Percentiles rank a stretch among this genome's conserved stretches.
Evolutionary conservation across 2,888 invertebrate species (phyloP).

Genomic region (Tetragonisca angustula): DNA sequence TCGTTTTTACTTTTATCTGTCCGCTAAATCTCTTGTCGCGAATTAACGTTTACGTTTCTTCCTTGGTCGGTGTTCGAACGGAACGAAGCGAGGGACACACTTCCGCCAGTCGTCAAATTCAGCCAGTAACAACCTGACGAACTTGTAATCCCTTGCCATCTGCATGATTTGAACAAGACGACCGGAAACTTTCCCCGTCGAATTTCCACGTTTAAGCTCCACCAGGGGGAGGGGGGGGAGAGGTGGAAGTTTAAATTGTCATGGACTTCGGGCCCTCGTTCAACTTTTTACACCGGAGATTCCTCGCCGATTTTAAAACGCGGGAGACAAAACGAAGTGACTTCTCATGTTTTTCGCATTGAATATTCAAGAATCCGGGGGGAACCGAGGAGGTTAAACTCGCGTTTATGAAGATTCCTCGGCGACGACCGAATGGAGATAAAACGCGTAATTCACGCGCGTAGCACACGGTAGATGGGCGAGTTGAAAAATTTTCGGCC

Average conservation of each 20-base stretch:
- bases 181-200: conserved; percentile 73
- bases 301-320: too few relatives aligned
- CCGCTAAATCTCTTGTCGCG: neutral
- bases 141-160: conserved; percentile 79
- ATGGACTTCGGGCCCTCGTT: neutral
- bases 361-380: conserved; percentile 6
- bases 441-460: conserved; percentile 16
- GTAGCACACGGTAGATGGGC: neutral
- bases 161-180: conserved; percentile 76
- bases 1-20: too few relatives aligned
- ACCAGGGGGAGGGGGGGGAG: neutral
- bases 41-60: conserved; percentile 68
- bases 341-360: neutral
- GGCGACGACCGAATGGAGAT: conserved; percentile 17
- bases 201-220: conserved; percentile 69
- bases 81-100: neutral
- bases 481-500: conserved; percentile 37
- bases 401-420: neutral
- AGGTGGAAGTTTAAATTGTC: conserved; percentile 62
- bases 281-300: neutral
- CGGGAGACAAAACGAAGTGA: neutral
- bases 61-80: neutral
- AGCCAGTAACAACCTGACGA: conserved; percentile 56
- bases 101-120: conserved; percentile 62
- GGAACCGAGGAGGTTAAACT: neutral